Evolutionary conservation across 2,888 invertebrate genomes (phyloP).

Genomic region (Colletes collaris): DNA sequence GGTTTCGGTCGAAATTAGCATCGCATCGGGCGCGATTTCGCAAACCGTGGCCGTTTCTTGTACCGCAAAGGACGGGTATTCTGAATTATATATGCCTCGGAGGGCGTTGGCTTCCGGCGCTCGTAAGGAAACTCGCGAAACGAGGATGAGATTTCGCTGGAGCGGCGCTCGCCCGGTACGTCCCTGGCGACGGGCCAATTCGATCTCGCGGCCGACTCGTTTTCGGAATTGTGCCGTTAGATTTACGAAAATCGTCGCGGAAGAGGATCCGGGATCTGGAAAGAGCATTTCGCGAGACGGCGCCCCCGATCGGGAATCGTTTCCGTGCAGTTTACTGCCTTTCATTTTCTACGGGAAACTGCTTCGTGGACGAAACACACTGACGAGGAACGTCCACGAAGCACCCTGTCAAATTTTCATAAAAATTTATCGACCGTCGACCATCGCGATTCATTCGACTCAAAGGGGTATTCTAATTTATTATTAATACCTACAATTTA

Average conservation of each 20-base stretch:
- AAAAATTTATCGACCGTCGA: too few relatives aligned
- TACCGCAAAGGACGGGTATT: constrained; percentile 51
- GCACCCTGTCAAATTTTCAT: too few relatives aligned
- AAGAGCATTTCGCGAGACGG: not conserved
- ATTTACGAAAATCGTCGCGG: constrained; percentile 35
- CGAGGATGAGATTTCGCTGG: constrained; percentile 49
- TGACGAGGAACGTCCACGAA: too few relatives aligned
- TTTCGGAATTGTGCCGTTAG: constrained; percentile 52
- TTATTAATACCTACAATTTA: too few relatives aligned
- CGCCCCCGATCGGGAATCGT: not conserved
- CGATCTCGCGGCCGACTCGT: constrained; percentile 65
- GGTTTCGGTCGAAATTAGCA: constrained; percentile 60
- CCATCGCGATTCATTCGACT: too few relatives aligned
- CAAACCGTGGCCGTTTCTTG: constrained; percentile 16
- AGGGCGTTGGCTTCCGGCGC: constrained; percentile 35
- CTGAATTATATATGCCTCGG: constrained; percentile 64
- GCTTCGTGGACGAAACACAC: too few relatives aligned
- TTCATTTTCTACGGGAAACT: not conserved
- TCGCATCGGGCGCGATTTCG: constrained; percentile 26
- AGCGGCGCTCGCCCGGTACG: constrained; percentile 17
- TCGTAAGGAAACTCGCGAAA: constrained; percentile 37
- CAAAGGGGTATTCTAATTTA: too few relatives aligned
- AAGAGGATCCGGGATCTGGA: not conserved
- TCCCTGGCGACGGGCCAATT: constrained; percentile 63
- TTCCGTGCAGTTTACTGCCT: not conserved